phyloP scores from a whole-genome alignment of 2,888 invertebrate genomes.

The Euproctis similis region DNA sequence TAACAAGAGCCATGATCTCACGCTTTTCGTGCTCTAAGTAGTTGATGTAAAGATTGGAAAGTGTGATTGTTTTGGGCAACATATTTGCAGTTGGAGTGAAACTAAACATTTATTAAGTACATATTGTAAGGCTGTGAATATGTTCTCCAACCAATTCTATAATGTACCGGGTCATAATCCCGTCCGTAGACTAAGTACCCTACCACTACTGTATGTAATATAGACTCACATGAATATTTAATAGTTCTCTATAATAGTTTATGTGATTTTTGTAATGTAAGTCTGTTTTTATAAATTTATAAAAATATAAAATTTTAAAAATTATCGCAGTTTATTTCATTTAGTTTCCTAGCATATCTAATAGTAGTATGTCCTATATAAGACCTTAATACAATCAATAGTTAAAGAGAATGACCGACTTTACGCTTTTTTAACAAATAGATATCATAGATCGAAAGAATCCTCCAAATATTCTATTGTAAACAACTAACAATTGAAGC shows the following conservation, averaged over 20 bases:
- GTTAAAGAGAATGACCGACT: too few species aligned
- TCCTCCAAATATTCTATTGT: too few species aligned
- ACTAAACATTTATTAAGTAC: slow-evolving; percentile 9
- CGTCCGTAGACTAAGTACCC: slow-evolving; percentile 74
- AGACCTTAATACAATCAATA: too few species aligned
- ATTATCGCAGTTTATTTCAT: slow-evolving; percentile 18
- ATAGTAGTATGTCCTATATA: too few species aligned
- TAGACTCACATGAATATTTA: slow-evolving; percentile 76
- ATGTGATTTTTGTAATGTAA: slow-evolving; percentile 74
- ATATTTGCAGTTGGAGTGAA: slow-evolving; percentile 40
- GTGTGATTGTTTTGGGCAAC: slow-evolving; percentile 51
- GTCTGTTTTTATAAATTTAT: slow-evolving; percentile 72
- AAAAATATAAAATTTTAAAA: slow-evolving; percentile 59
- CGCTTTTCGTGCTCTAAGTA: slow-evolving; percentile 58
- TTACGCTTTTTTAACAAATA: too few species aligned
- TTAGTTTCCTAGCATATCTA: not conserved
- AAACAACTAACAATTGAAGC: too few species aligned
- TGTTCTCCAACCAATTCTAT: slow-evolving; percentile 61
- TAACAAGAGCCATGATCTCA: slow-evolving; percentile 74
- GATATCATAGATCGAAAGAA: too few species aligned
- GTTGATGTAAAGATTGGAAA: slow-evolving; percentile 55
- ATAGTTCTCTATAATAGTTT: slow-evolving; percentile 73
- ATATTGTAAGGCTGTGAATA: slow-evolving; percentile 40
- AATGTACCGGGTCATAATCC: slow-evolving; percentile 75
- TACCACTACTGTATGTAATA: slow-evolving; percentile 70